Conservation (phyloP, 2,888 invertebrate species). For the Merodon equestris region DNA sequence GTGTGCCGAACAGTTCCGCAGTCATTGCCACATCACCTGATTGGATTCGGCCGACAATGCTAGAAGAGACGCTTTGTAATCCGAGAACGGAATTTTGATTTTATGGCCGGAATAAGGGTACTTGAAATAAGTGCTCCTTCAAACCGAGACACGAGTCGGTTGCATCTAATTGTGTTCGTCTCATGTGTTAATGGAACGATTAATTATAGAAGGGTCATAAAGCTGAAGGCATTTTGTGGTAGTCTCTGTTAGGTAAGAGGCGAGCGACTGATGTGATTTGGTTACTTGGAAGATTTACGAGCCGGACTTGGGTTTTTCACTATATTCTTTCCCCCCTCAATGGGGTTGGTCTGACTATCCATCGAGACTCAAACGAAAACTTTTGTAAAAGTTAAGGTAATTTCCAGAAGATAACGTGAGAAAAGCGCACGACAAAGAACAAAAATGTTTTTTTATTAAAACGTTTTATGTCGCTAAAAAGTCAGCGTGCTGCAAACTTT, state of each 20-base stretch:
- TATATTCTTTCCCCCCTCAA: too few species aligned
- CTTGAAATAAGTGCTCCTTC: slow-evolving; percentile 54
- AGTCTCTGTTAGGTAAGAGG: slow-evolving; percentile 14
- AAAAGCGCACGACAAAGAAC: slow-evolving; percentile 42
- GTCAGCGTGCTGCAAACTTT: slow-evolving; percentile 57
- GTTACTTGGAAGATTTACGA: slow-evolving; percentile 26
- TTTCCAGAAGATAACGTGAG: slow-evolving; percentile 31
- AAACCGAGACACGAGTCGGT: slow-evolving; percentile 24
- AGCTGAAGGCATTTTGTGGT: slow-evolving; percentile 54
- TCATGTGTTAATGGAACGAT: slow-evolving; percentile 66
- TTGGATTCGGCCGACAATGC: slow-evolving; percentile 36
- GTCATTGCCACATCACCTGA: slow-evolving; percentile 62
- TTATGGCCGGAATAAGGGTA: slow-evolving; percentile 57
- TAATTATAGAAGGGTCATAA: slow-evolving; percentile 66
- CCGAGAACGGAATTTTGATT: slow-evolving; percentile 60
- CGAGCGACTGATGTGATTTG: slow-evolving; percentile 9
- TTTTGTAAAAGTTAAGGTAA: slow-evolving; percentile 40
- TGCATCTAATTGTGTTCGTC: slow-evolving; percentile 55
- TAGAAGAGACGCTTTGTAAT: slow-evolving; percentile 16
- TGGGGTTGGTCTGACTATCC: slow-evolving; percentile 18
- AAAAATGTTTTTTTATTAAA: slow-evolving; percentile 65
- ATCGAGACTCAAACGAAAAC: slow-evolving; percentile 24
- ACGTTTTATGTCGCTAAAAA: slow-evolving; percentile 60
- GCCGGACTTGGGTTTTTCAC: too few species aligned
- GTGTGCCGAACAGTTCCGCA: slow-evolving; percentile 16